Conservation (phyloP, 2,797 vertebrate species). For the Zalophus californianus region DNA sequence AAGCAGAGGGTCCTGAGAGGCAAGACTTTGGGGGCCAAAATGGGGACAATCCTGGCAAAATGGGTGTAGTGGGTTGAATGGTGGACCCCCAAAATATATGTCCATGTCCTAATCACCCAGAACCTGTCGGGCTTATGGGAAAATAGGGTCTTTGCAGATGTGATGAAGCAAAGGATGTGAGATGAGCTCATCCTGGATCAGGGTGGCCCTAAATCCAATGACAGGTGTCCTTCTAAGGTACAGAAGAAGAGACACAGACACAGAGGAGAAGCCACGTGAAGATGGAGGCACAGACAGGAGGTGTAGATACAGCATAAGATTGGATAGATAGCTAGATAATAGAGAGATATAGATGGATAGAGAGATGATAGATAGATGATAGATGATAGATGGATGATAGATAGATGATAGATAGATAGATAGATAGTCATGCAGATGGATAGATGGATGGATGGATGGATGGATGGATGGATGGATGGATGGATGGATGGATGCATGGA, state of each 20-base stretch:
- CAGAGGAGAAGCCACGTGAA: background rate
- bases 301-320: background rate
- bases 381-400: background rate
- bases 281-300: background rate
- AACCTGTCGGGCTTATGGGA: background rate
- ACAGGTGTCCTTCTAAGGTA: background rate
- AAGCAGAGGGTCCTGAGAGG: background rate
- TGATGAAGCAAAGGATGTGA: background rate
- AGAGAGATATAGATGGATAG: too few species aligned
- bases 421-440: too few species aligned
- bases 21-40: too few species aligned
- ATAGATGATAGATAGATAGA: rapidly evolving
- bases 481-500: background rate
- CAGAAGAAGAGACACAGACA: background rate
- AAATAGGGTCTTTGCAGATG: background rate
- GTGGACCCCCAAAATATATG: too few species aligned
- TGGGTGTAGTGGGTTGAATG: rapidly evolving
- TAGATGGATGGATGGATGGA: background rate
- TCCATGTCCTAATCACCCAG: too few species aligned
- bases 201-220: background rate
- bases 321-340: background rate
- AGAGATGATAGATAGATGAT: too few species aligned
- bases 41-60: too few species aligned
- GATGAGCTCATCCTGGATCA: background rate
- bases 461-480: background rate